Base-by-base conservation (phyloP, 2,888 invertebrate genomes). In the Hypolimnas misippus region DNA sequence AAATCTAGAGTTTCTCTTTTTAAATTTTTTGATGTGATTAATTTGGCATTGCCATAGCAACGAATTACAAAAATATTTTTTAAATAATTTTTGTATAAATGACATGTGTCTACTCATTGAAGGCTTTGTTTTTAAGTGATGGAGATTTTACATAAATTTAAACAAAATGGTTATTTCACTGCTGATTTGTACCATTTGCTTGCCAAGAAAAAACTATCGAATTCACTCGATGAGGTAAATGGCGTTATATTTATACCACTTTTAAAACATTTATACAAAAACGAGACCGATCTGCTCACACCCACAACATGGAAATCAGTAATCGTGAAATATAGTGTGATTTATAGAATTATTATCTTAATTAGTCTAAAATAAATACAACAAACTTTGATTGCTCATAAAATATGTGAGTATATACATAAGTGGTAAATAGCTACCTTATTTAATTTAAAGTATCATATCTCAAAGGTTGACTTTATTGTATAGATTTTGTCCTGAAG, bases 131-230 rank as follows among this genome's bases (percentile, higher is more conserved):
- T 68, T 65, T 65, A 42, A 53, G 60, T 52, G 70, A 60, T 70
- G 70, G 90, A 92, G 68, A 79, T 92, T 80, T 78, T 90, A 69
- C 76, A 83, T 2, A 81, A 83, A 64, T 92, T 84, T 72, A 87
- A 86, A 74, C 76, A 86, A 77, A 84, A 89, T 86, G 92, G 92
- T 4, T 91, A 86, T 76, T 91, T 88, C 70, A 86, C 88, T 38
- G 76, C 87, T 7, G 83, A 89, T 40, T 70, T 92, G 51, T 91
- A 88, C 67, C 84, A 87, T 70, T 78, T 92, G 68, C 78, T 92
- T 66, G 76, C 81, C 42, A 82, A 83, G 62, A 91, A 88, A 74
- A 86, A 81, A 69, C 54, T 83, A 68, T 71, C 74, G 59, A 71
- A 82, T 58, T 17, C 74, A 1, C 65, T 79, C 16, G 81, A 83